Evolutionary conservation across 2,113 vertebrate genomes (phyloP), one percentile per base, ranked within the genome.

Genomic region (Chionomys nivalis): DNA sequence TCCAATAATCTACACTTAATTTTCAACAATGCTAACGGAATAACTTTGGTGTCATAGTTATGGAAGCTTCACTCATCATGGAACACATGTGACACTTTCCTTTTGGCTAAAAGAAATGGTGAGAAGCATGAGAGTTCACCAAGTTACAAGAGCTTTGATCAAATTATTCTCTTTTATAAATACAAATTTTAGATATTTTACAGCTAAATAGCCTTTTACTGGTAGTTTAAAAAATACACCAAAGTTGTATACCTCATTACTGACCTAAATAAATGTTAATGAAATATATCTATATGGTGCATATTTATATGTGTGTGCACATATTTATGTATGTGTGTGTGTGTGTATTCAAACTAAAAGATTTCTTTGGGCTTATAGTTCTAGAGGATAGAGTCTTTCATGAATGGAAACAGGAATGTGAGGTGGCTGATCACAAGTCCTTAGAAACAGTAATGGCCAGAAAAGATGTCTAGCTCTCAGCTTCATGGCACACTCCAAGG

Each of bases 21-120:
- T 3, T 19, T 16, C 5, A 65, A 0, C 21, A 78, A 5, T 75
- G 4, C 5, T 76, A 16, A 23, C 2, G 16, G 11, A n/a, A 7
- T 7, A 49, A 42, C 72, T 21, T 70, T 42, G 19, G 14, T 76
- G 26, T 76, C 28, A 5, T 10, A 17, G 3, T 63, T 17, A 47
- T 9, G 13, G 23, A 77, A 87, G 9, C 3, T n/a, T 70, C 13
- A 7, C 1, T 0, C 9, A 12, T 75, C 4, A 12, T 61, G 14
- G 5, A 24, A 10, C 1, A 33, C 73, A 7, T 87, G 2, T 12
- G 44, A 42, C 2, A 14, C n/a, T 63, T 12, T 33, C 0, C 1
- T 16, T 39, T 55, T 26, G 7, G 7, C n/a, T 31, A 39, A 58
- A 73, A 65, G 66, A 23, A 78, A 79, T n/a, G 47, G 36, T 24